Percentiles rank a stretch among this genome's conserved stretches.
These are phyloP conservation scores for Ictidomys tridecemlineatus DNA, from an alignment of 2,113 vertebrate genomes.

Conservation along the genomic window DNA sequence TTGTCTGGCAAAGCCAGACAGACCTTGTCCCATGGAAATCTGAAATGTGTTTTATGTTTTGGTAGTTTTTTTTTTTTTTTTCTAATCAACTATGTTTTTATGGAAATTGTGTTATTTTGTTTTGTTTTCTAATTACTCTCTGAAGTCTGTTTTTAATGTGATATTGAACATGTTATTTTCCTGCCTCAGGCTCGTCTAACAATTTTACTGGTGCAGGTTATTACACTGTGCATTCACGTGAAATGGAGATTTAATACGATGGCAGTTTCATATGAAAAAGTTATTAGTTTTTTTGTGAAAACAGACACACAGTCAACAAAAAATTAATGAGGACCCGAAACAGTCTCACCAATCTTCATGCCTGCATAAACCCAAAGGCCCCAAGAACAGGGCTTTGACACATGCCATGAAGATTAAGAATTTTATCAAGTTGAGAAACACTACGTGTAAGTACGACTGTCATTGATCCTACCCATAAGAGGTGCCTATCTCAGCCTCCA, in stretches of 20 bases:
- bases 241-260: slow-evolving; percentile 23
- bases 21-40: background rate
- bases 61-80: background rate
- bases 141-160: slow-evolving; percentile 21
- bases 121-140: slow-evolving; percentile 46
- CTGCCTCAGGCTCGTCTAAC: background rate
- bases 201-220: background rate
- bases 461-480: too few relatives aligned
- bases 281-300: background rate
- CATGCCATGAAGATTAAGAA: background rate
- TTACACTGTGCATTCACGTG: background rate
- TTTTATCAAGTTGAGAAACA: background rate
- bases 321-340: background rate
- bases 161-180: background rate
- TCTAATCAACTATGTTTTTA: background rate
- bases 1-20: background rate
- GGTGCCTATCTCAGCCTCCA: background rate
- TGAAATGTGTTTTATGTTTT: slow-evolving; percentile 2
- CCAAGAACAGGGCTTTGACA: background rate
- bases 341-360: background rate
- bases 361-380: background rate
- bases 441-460: background rate
- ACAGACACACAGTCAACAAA: background rate
- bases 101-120: slow-evolving; percentile 41
- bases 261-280: slow-evolving; percentile 7